phyloP scores from a whole-genome alignment of 2,888 invertebrate species.

The Eupithecia vulgata region DNA sequence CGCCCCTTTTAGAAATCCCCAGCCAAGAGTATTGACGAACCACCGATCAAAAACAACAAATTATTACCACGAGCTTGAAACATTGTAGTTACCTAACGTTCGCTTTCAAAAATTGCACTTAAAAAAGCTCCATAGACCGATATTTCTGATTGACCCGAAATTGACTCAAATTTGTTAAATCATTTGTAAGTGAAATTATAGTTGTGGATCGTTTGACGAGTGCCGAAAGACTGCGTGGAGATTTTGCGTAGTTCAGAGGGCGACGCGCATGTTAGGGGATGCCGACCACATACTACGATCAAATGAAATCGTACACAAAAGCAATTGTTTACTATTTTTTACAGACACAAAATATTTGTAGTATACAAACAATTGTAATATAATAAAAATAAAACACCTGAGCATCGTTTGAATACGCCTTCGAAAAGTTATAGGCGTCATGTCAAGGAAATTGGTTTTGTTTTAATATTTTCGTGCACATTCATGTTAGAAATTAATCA shows the following conservation, averaged over 20 bases:
- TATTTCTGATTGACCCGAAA: constrained; percentile 11
- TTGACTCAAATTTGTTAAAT: not conserved
- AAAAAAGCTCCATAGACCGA: not conserved
- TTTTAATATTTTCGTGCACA: not conserved
- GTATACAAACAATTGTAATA: not conserved
- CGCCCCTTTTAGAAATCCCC: constrained; percentile 56
- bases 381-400: not conserved
- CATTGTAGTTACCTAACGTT: constrained; percentile 15
- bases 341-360: not conserved
- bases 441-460: not conserved
- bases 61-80: constrained; percentile 50
- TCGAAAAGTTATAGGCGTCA: not conserved
- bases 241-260: constrained; percentile 65
- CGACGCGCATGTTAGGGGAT: constrained; percentile 75
- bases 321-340: constrained; percentile 27
- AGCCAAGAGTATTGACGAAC: constrained; percentile 36
- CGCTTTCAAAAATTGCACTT: constrained; percentile 12
- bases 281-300: constrained; percentile 58
- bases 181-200: constrained; percentile 29
- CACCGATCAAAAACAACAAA: constrained; percentile 59
- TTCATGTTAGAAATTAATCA: not conserved
- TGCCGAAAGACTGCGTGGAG: constrained; percentile 75
- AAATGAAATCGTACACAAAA: constrained; percentile 58
- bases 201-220: constrained; percentile 69
- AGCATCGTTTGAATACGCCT: not conserved